phyloP scores from a whole-genome alignment of 2,888 invertebrate genomes.

The Danaus chrysippus region DNA sequence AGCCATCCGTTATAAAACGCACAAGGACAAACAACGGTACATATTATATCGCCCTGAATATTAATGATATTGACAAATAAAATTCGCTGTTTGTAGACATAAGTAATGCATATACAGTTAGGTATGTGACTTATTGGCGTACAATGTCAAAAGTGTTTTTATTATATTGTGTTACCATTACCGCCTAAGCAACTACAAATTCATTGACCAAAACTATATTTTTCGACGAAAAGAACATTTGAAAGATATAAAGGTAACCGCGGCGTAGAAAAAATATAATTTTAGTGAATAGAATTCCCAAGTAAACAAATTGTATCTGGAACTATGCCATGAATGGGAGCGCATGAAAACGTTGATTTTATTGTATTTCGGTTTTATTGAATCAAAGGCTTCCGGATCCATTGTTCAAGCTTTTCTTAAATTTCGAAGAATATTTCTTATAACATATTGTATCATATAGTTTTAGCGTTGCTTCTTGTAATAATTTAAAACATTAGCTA shows the following conservation, averaged over 20 bases:
- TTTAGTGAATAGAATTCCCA: conserved; percentile 15
- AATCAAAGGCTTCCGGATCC: conserved; percentile 13
- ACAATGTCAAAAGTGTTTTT: not conserved
- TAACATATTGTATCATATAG: not conserved
- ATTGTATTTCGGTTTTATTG: conserved; percentile 20
- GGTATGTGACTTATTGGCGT: not conserved
- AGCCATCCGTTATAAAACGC: conserved; percentile 50
- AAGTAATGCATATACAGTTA: conserved; percentile 37
- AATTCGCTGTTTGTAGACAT: conserved; percentile 24
- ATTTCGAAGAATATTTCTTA: not conserved
- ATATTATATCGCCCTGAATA: conserved; percentile 59
- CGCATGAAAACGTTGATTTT: conserved; percentile 21
- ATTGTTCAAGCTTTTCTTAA: not conserved
- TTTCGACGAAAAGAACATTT: not conserved
- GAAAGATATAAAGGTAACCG: not conserved
- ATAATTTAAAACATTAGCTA: too few relatives aligned
- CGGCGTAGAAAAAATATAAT: not conserved
- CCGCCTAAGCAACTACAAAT: not conserved
- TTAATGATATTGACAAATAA: conserved; percentile 55
- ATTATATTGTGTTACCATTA: not conserved
- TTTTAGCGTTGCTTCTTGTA: not conserved
- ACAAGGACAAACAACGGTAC: conserved; percentile 59
- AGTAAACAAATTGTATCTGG: conserved; percentile 25
- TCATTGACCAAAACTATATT: too few relatives aligned
- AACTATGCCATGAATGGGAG: conserved; percentile 26